A percentile compares a stretch with the other conserved stretches of the same genome.
These are phyloP conservation scores for Cydia fagiglandana DNA, from an alignment of 1,140 invertebrate species.

Conservation along the genomic window DNA sequence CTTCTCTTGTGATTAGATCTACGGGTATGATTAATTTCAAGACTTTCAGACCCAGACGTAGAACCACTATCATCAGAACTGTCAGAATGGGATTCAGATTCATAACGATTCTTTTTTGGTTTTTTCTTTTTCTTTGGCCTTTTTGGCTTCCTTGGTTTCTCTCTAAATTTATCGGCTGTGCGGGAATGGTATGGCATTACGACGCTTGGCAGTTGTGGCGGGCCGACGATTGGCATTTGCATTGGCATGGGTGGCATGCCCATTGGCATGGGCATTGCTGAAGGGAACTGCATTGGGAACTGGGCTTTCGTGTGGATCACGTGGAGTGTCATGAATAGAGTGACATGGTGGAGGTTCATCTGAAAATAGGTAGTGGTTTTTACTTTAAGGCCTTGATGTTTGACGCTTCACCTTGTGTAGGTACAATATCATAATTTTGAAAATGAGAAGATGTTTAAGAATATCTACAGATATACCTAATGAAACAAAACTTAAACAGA, in stretches of 20 bases:
- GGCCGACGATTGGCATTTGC: conserved; percentile 37
- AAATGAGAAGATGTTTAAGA: too few species aligned
- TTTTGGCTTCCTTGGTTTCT: conserved; percentile 27
- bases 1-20: conserved; percentile 30
- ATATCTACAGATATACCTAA: too few species aligned
- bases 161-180: conserved; percentile 35
- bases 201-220: conserved; percentile 52
- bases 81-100: background rate
- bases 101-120: conserved; percentile 8
- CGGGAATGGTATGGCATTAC: conserved; percentile 58
- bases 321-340: background rate
- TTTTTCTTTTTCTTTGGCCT: conserved; percentile 46
- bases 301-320: background rate
- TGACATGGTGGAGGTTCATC: background rate
- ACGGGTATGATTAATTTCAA: conserved; percentile 34
- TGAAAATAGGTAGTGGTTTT: background rate
- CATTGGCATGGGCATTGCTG: conserved; percentile 15
- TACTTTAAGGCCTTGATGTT: background rate
- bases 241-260: conserved; percentile 34
- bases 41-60: conserved; percentile 36
- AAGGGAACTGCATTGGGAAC: background rate
- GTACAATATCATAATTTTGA: background rate
- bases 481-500: too few species aligned
- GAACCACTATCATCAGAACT: conserved; percentile 36
- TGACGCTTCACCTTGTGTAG: background rate